These are phyloP conservation scores for Mola mola DNA, from an alignment of 2,113 vertebrate genomes.

Conservation along the genomic window DNA sequence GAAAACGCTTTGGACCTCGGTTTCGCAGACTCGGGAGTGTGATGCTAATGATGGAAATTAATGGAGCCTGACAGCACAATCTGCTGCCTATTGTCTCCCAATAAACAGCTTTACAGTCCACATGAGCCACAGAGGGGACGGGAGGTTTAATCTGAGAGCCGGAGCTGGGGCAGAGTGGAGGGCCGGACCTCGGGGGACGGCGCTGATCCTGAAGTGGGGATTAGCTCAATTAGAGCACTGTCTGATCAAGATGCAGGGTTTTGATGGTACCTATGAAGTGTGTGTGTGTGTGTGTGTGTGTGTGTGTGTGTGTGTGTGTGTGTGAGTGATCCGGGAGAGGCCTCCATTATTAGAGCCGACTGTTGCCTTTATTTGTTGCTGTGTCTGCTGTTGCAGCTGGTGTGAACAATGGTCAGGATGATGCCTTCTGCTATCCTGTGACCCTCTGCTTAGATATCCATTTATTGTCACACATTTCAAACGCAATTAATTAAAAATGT, in stretches of 20 bases:
- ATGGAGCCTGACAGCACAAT: slow-evolving; percentile 99
- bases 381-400: slow-evolving; percentile 57
- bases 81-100: slow-evolving; percentile 97
- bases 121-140: slow-evolving; percentile 78
- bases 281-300: slow-evolving; percentile 34
- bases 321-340: slow-evolving; percentile 23
- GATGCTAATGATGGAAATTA: slow-evolving; percentile 99
- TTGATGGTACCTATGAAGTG: slow-evolving; percentile 38
- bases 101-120: slow-evolving; percentile 86
- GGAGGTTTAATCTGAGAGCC: slow-evolving; percentile 62
- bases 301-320: slow-evolving; percentile 34
- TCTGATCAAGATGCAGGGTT: slow-evolving; percentile 68
- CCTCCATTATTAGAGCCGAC: slow-evolving; percentile 62
- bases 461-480: slow-evolving; percentile 56
- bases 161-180: slow-evolving; percentile 75
- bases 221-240: slow-evolving; percentile 93
- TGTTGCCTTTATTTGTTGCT: slow-evolving; percentile 70
- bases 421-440: slow-evolving; percentile 50
- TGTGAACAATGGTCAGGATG: slow-evolving; percentile 50
- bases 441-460: slow-evolving; percentile 50
- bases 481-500: slow-evolving; percentile 46
- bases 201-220: slow-evolving; percentile 91
- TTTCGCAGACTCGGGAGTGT: slow-evolving; percentile 87
- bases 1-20: slow-evolving; percentile 78
- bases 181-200: slow-evolving; percentile 71